Evolutionary conservation across 2,113 vertebrate species (phyloP), one percentile per base, ranked within the genome.

Genomic region (Larimichthys crocea): DNA sequence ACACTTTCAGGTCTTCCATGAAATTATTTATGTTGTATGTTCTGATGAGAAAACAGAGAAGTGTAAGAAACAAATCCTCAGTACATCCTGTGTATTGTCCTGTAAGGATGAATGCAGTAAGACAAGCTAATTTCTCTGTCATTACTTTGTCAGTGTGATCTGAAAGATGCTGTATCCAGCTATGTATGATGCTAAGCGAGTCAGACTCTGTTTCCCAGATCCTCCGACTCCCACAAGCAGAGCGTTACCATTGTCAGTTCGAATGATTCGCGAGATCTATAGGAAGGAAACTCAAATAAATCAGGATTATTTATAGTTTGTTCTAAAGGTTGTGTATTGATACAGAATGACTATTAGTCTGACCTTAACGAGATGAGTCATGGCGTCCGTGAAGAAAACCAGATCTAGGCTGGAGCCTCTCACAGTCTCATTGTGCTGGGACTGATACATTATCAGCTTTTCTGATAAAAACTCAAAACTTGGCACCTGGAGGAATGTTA

Each of bases 331-430:
- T 50, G 31, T 56, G 0, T 15, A 20, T 49, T 3, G 0, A 9
- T 67, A 40, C 17, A 16, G 26, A 63, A 20, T 48, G 31, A 55
- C 24, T 76, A 55, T 44, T 35, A 67, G 52, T 42, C 57, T 59
- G 92, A 98, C 97, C 97, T 97, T 98, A 67, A 97, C 90, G 72
- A 98, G 94, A 82, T 98, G 97, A 91, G 94, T 90, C 96, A 98
- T 97, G 3, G 97, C 96, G 81, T 98, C 97, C 6, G 76, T 88
- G 65, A 98, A 98, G 88, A 97, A 98, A 44, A 98, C 97, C 93
- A 98, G 69, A 74, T 98, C 97, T 89, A 96, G 92, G 26, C 87
- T 94, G 4, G 93, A 66, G 26, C 97, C 97, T 20, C 95, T 95
- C 46, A 96, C 3, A 0, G 82, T 92, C 66, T 97, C 96, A 20